These are phyloP conservation scores for Cliona cf. orientalis DNA, from an alignment of 37 sponge, comb jelly and placozoan genomes.

Conservation along the genomic window DNA sequence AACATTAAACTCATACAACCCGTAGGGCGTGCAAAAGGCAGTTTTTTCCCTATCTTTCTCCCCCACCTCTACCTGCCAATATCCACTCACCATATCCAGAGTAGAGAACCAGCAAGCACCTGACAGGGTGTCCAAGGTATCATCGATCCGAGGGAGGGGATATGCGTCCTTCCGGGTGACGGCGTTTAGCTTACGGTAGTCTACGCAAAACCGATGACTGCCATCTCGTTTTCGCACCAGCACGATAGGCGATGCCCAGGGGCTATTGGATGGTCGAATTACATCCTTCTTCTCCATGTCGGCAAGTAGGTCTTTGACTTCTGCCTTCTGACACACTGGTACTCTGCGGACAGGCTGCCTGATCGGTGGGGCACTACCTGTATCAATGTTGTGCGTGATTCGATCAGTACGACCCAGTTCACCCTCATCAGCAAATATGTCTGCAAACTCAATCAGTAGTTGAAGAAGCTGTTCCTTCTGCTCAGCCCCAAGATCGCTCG, in stretches of 20 bases:
- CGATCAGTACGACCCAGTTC: constrained; percentile 13
- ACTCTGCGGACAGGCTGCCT: constrained; percentile 6
- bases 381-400: constrained; percentile 22
- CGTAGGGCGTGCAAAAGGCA: constrained; percentile 23
- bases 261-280: constrained; percentile 17
- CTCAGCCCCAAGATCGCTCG: background rate
- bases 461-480: background rate
- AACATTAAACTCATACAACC: too few species aligned
- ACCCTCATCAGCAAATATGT: constrained; percentile 6
- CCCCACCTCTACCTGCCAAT: too few species aligned
- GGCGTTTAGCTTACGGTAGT: constrained; percentile 36
- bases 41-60: constrained; percentile 36
- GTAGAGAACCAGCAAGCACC: constrained; percentile 27
- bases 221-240: constrained; percentile 26
- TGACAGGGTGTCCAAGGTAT: constrained; percentile 13
- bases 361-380: constrained; percentile 1
- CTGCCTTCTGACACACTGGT: background rate
- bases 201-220: constrained; percentile 6
- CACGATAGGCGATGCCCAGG: constrained; percentile 23
- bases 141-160: constrained; percentile 38
- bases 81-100: constrained; percentile 27
- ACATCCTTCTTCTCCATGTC: constrained; percentile 6
- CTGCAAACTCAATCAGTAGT: constrained; percentile 1
- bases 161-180: constrained; percentile 23
- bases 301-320: background rate